Evolutionary conservation across 2,888 invertebrate genomes (phyloP).

Genomic region (Encarsia formosa): DNA sequence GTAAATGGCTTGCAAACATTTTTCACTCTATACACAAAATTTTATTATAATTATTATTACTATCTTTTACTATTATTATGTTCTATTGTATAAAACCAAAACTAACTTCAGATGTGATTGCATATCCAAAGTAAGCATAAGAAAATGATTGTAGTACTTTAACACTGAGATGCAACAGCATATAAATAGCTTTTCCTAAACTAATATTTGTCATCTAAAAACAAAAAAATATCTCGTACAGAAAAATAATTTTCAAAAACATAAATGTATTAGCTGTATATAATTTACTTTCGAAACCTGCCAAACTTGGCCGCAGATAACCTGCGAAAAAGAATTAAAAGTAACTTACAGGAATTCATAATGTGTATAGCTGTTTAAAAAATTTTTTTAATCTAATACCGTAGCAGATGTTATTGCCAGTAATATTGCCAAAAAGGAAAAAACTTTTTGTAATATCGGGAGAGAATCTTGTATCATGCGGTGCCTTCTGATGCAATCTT

Average conservation of each 20-base stretch:
- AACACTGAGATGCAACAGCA: conserved; percentile 4
- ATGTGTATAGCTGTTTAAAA: no score
- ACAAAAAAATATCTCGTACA: no score
- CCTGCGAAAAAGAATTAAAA: no score
- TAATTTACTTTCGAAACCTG: conserved; percentile 26
- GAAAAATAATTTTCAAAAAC: no score
- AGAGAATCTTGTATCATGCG: conserved; percentile 24
- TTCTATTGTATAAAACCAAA: neutral
- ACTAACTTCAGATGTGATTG: conserved; percentile 30
- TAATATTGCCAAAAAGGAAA: conserved; percentile 34
- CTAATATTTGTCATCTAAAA: conserved; percentile 3
- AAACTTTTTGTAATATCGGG: conserved; percentile 30
- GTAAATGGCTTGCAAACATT: conserved; percentile 32
- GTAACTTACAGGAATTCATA: no score
- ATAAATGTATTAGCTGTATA: neutral
- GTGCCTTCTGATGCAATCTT: conserved; percentile 28
- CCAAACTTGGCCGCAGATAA: conserved; percentile 35
- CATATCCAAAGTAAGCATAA: conserved; percentile 33
- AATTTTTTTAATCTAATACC: no score
- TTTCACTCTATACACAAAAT: conserved; percentile 34
- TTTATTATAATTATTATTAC: no score
- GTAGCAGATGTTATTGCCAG: conserved; percentile 23
- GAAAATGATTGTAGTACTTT: conserved; percentile 33
- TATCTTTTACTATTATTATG: neutral
- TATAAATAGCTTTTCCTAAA: neutral